Evolutionary conservation across 2,888 invertebrate species (phyloP).

Genomic region (Octonoba sinensis): DNA sequence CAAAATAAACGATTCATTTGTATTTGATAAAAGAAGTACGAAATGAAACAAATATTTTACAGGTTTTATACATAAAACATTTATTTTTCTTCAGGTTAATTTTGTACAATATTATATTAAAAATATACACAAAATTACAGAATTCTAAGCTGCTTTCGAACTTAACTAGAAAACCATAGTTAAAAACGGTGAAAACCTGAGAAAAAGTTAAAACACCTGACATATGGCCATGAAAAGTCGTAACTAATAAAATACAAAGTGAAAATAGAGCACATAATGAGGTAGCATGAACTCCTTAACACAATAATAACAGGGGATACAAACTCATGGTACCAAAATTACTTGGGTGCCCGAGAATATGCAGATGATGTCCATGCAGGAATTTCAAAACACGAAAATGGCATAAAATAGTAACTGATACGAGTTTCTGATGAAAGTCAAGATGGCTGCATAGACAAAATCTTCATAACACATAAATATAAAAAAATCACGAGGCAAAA

Average conservation of each 20-base stretch:
- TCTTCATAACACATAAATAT: background rate
- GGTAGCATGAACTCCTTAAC: conserved; percentile 33
- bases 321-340: conserved; percentile 4
- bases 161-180: conserved; percentile 59
- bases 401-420: no score
- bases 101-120: conserved; percentile 60
- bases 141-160: conserved; percentile 63
- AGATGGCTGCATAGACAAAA: background rate
- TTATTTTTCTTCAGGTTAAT: conserved; percentile 54
- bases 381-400: background rate
- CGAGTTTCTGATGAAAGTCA: no score
- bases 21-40: no score
- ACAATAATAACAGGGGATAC: conserved; percentile 10
- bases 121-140: conserved; percentile 63
- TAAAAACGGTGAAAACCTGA: conserved; percentile 59
- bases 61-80: conserved; percentile 60
- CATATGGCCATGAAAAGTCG: conserved; percentile 48
- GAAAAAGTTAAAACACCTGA: conserved; percentile 61
- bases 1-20: no score
- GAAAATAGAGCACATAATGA: conserved; percentile 28
- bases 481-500: no score
- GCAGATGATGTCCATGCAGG: conserved; percentile 31
- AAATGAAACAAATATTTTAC: no score
- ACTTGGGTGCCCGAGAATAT: conserved; percentile 18
- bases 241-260: conserved; percentile 40